Conservation (phyloP, 2,888 invertebrate species). For the Stenotaenia linearis region DNA sequence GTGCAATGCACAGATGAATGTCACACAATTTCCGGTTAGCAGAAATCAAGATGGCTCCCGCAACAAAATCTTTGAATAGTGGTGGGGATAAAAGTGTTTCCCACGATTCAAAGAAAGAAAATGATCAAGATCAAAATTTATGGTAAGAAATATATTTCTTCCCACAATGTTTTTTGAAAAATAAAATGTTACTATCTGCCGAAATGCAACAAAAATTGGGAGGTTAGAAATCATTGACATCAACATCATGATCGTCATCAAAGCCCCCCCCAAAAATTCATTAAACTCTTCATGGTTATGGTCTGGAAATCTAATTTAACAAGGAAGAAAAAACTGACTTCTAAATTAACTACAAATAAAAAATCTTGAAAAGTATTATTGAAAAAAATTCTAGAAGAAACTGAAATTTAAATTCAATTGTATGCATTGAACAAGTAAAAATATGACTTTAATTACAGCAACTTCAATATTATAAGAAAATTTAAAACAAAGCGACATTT, state of each 20-base stretch:
- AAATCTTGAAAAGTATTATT: too few species aligned
- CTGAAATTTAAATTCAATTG: too few species aligned
- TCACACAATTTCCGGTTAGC: neutral
- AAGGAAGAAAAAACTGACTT: too few species aligned
- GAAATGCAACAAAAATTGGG: neutral
- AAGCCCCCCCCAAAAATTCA: too few species aligned
- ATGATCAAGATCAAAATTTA: conserved; percentile 34
- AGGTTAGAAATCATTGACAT: neutral
- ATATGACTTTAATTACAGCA: too few species aligned
- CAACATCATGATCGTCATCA: neutral
- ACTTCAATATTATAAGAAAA: too few species aligned
- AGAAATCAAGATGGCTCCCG: conserved; percentile 11
- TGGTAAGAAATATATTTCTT: conserved; percentile 28
- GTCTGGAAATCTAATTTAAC: too few species aligned
- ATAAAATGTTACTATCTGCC: neutral
- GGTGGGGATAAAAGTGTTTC: neutral
- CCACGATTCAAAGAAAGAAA: conserved; percentile 29
- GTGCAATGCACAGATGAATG: neutral
- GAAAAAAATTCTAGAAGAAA: neutral
- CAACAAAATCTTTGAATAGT: neutral
- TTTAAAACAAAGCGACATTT: too few species aligned
- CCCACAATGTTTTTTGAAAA: neutral
- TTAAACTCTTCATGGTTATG: too few species aligned
- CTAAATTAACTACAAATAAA: too few species aligned
- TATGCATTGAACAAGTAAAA: too few species aligned